Evolutionary conservation across 2,113 vertebrate genomes (phyloP).

Genomic region (Geothlypis trichas): DNA sequence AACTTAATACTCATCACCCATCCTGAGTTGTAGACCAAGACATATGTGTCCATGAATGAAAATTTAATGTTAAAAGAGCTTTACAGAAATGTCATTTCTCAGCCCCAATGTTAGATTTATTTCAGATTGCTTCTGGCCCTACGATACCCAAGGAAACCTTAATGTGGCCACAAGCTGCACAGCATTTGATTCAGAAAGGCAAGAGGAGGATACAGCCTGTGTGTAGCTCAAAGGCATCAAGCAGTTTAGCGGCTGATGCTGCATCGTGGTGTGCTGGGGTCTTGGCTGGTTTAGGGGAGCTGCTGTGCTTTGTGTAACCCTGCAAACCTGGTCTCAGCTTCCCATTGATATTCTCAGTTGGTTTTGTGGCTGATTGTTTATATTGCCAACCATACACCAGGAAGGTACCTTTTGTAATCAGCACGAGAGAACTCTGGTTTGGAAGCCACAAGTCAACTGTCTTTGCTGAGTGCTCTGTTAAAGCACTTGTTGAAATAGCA

Average conservation of each 20-base stretch:
- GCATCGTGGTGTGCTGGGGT: neutral
- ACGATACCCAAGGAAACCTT: accelerated
- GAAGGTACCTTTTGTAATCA: neutral
- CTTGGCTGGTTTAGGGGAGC: accelerated
- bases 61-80: neutral
- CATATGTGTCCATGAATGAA: neutral
- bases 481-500: neutral
- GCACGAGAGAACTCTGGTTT: neutral
- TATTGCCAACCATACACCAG: neutral
- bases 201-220: neutral
- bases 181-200: neutral
- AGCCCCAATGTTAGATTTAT: neutral
- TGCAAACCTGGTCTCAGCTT: neutral
- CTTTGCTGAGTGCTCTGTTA: neutral
- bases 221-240: neutral
- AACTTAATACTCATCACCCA: neutral
- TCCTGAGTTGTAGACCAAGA: neutral
- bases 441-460: neutral
- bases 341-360: neutral
- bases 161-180: neutral
- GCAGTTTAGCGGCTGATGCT: neutral
- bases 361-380: neutral
- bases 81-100: neutral
- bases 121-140: neutral
- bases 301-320: neutral